Conservation (phyloP, 2,888 invertebrate genomes). For the Drosophila emarginata region DNA sequence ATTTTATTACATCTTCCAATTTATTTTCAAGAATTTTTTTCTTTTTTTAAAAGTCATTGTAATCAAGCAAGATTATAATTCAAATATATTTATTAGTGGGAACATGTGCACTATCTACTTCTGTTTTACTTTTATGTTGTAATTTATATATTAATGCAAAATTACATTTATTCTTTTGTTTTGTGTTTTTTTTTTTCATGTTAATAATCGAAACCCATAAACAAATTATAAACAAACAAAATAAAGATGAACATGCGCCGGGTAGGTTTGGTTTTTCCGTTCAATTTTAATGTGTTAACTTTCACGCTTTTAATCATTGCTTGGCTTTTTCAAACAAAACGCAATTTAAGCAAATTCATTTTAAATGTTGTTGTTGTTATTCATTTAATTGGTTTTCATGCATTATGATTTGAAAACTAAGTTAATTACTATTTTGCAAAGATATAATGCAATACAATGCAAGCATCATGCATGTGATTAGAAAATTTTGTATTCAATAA, state of each 20-base stretch:
- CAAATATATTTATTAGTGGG: no score
- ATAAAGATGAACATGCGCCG: conserved; percentile 63
- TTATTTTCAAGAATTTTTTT: no score
- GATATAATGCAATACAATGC: not conserved
- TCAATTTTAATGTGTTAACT: conserved; percentile 41
- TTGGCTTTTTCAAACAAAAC: conserved; percentile 6
- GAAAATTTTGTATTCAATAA: not conserved
- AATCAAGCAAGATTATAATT: no score
- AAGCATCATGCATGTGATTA: not conserved
- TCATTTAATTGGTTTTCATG: not conserved
- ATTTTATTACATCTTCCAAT: no score
- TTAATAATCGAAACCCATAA: conserved; percentile 41
- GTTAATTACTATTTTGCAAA: not conserved
- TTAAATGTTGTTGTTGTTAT: not conserved
- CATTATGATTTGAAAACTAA: no score
- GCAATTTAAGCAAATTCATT: not conserved
- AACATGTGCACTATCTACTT: not conserved
- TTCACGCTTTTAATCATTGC: conserved; percentile 26
- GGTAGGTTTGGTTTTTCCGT: conserved; percentile 62
- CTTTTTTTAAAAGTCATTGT: no score
- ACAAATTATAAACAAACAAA: conserved; percentile 31
- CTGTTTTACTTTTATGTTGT: conserved; percentile 13
- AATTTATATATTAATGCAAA: conserved; percentile 41
- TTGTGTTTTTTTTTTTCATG: conserved; percentile 57
- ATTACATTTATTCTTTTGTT: conserved; percentile 17